These are phyloP conservation scores for Euwallacea similis DNA, from an alignment of 1,140 invertebrate species.

Conservation along the genomic window DNA sequence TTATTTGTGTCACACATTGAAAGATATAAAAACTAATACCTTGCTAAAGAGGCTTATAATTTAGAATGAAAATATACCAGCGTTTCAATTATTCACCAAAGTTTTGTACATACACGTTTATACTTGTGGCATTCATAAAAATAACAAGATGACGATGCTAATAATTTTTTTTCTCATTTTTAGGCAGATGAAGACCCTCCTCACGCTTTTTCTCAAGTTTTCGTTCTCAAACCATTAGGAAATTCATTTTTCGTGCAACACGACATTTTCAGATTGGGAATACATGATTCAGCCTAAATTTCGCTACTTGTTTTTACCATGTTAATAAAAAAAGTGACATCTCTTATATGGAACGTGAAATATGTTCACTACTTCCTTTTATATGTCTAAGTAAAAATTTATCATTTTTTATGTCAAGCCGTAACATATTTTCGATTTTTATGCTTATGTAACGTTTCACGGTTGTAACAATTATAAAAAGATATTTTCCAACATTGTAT, in stretches of 20 bases:
- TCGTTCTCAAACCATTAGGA: conserved; percentile 83
- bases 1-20: no score
- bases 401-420: conserved; percentile 13
- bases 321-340: not conserved
- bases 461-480: conserved; percentile 14
- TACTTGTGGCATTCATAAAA: no score
- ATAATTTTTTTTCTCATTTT: conserved; percentile 25
- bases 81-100: no score
- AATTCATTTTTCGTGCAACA: conserved; percentile 88
- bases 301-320: not conserved
- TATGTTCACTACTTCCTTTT: not conserved
- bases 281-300: conserved; percentile 72
- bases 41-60: no score
- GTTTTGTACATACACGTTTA: no score
- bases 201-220: conserved; percentile 86
- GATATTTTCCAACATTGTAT: conserved; percentile 14
- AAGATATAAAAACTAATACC: no score
- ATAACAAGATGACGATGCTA: no score
- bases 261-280: conserved; percentile 88
- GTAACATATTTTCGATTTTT: conserved; percentile 18
- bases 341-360: not conserved
- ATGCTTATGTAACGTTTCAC: conserved; percentile 20
- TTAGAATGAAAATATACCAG: no score
- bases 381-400: conserved; percentile 20
- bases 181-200: conserved; percentile 92